Conservation (phyloP, 2,113 vertebrate species). For the Bufo gargarizans region DNA sequence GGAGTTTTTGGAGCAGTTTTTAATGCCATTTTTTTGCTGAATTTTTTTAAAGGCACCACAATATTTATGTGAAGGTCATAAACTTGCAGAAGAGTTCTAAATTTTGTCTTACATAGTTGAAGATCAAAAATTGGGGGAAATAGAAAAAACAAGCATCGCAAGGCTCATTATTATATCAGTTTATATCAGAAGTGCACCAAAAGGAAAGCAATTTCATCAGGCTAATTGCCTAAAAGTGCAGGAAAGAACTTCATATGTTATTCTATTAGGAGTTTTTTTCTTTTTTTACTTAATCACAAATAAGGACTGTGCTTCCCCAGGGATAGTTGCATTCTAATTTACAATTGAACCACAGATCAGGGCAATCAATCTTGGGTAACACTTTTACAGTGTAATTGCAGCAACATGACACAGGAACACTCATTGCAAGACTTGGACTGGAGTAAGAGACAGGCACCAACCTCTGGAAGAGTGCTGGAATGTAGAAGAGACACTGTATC, state of each 20-base stretch:
- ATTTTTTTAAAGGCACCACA: neutral
- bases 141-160: constrained; percentile 91
- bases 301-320: constrained; percentile 89
- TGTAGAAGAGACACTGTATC: constrained; percentile 64
- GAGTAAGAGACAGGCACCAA: constrained; percentile 74
- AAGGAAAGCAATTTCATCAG: constrained; percentile 94
- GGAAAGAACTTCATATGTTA: constrained; percentile 96
- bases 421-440: constrained; percentile 77
- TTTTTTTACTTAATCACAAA: constrained; percentile 91
- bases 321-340: constrained; percentile 96
- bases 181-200: constrained; percentile 86
- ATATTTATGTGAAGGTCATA: neutral
- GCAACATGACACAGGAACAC: constrained; percentile 84
- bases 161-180: constrained; percentile 91
- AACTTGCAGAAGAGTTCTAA: neutral
- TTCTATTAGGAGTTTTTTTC: constrained; percentile 95
- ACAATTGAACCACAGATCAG: constrained; percentile 99
- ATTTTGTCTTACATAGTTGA: no score
- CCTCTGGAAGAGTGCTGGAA: constrained; percentile 70
- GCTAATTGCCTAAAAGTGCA: constrained; percentile 98
- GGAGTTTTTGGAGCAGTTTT: neutral
- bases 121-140: constrained; percentile 58
- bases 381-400: constrained; percentile 93
- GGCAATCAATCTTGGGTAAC: constrained; percentile 97
- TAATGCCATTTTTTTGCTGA: neutral